phyloP scores from a whole-genome alignment of 2,113 vertebrate genomes.

The Elaphurus davidianus region DNA sequence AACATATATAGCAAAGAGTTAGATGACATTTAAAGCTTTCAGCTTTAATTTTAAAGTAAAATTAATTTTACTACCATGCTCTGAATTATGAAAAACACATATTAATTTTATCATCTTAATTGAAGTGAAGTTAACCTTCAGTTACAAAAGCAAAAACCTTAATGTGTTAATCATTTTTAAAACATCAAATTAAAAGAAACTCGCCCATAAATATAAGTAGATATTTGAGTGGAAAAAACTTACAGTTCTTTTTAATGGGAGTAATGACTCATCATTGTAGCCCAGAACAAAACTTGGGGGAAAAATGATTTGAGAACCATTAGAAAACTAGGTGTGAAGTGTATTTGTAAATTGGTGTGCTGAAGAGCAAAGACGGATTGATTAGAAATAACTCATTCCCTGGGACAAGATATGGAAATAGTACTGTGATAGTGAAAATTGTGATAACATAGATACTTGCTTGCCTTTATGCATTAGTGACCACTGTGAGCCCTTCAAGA shows the following conservation, averaged over 20 bases:
- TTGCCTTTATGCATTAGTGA: rapidly evolving
- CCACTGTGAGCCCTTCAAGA: not conserved
- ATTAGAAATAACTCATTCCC: not conserved
- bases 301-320: not conserved
- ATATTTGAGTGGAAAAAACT: not conserved
- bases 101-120: not conserved
- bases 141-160: not conserved
- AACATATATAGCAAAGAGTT: not conserved
- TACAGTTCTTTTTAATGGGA: not conserved
- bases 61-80: not conserved
- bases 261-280: not conserved
- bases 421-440: rapidly evolving
- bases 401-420: not conserved
- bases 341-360: not conserved
- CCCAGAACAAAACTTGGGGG: not conserved
- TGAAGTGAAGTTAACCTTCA: not conserved
- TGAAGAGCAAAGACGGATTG: not conserved
- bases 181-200: not conserved
- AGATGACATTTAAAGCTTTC: not conserved
- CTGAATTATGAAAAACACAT: not conserved
- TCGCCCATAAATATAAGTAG: not conserved
- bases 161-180: not conserved
- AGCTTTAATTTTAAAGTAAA: not conserved
- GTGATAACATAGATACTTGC: not conserved
- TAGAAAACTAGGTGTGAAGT: not conserved